Percentiles rank a stretch among this genome's conserved stretches.
phyloP scores from a whole-genome alignment of 2,797 vertebrate species.

The Enteromius afrohamiltoni region DNA sequence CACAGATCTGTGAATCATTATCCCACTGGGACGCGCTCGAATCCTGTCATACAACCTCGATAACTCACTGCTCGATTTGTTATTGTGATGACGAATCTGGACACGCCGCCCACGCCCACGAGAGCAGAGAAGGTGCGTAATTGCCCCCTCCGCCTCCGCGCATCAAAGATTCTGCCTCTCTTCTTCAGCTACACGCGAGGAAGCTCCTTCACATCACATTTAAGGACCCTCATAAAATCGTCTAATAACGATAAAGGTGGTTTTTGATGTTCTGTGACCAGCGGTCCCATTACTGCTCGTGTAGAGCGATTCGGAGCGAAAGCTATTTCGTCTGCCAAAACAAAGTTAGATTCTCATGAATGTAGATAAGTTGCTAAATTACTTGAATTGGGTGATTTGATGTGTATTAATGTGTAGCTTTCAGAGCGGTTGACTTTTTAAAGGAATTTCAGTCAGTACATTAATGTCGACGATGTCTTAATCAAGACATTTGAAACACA shows the following conservation, averaged over 20 bases:
- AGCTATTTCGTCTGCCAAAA: not conserved
- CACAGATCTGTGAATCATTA: slow-evolving; percentile 43
- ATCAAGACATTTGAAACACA: not conserved
- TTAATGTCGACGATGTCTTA: not conserved
- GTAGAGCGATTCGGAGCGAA: not conserved
- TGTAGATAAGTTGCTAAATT: not conserved
- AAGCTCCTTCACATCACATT: not conserved
- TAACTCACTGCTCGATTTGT: slow-evolving; percentile 43
- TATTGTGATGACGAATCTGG: slow-evolving; percentile 49
- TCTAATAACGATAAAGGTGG: not conserved
- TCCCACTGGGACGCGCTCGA: slow-evolving; percentile 24
- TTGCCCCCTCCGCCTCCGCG: slow-evolving; percentile 39
- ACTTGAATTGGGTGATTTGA: not conserved
- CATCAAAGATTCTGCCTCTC: slow-evolving; percentile 20
- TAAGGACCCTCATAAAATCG: too few species aligned
- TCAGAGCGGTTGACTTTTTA: not conserved
- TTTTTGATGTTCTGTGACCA: not conserved
- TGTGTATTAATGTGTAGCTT: not conserved
- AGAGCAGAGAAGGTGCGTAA: slow-evolving; percentile 45
- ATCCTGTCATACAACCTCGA: slow-evolving; percentile 45
- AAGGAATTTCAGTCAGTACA: not conserved
- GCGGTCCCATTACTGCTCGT: not conserved
- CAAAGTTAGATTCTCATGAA: not conserved
- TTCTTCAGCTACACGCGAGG: not conserved
- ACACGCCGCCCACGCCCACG: slow-evolving; percentile 50